Base-by-base conservation (phyloP, 2,797 vertebrate species). In the Micropoecilia bifurca region DNA sequence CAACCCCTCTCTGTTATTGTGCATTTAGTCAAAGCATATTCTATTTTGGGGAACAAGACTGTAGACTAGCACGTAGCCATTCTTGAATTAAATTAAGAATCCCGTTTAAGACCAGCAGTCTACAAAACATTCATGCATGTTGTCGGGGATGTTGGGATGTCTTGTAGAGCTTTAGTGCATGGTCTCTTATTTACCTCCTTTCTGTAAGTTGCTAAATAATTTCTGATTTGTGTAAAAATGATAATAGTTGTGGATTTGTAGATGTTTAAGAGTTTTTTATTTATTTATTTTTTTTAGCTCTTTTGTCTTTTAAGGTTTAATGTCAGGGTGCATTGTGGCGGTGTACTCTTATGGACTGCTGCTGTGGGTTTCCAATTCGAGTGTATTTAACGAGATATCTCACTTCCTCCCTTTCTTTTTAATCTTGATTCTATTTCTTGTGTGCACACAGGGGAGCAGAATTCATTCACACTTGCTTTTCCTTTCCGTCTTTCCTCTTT, bases 381-480 rank as follows among this genome's bases (percentile, higher is more conserved):
- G 82, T 85, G 90, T 94, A 92, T 93, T 95, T 95, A 94, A 92
- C 85, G 77, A 95, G 91, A 91, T 91, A 93, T 93, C 90, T 87
- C 88, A 81, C 85, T 93, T 87, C 80, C 68, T 87, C 80, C 48
- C 48, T 79, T 81, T 89, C 87, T 82, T 84, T 90, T 88, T 83
- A 75, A 87, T 91, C 90, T 91, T 88, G 86, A 92, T 93, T 92
- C 91, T 87, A 92, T 91, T 89, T 90, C 89, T 90, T 91, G 82
- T 81, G 81, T 82, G 81, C 82, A 85, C 91, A 90, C 92, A 88
- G 84, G 91, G 90, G 91, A 93, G 87, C 80, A 83, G 83, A 93
- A 89, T 93, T 92, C 89, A 93, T 94, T 92, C 85, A 28, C 85
- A 76, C 83, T 92, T 74, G 3, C 78, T 90, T 86, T 87, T 76